Evolutionary conservation across 1,140 invertebrate genomes (phyloP).

Genomic region (Maconellicoccus hirsutus): DNA sequence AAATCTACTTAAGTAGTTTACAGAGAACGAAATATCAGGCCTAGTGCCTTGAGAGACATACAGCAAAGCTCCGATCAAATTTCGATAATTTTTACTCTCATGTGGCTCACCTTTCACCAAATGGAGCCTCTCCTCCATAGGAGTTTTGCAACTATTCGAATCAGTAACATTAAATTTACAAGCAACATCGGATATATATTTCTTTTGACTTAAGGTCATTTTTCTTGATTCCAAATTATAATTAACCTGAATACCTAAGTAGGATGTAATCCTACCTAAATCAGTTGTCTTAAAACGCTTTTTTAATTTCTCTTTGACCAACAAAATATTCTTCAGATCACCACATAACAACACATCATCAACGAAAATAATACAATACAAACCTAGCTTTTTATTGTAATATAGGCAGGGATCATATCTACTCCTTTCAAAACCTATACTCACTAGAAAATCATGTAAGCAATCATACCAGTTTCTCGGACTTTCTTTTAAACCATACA

Average conservation of each 20-base stretch:
- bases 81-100: not conserved
- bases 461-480: constrained; percentile 16
- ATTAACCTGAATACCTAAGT: constrained; percentile 14
- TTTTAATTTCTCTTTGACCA: constrained; percentile 11
- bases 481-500: constrained; percentile 23
- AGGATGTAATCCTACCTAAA: not conserved
- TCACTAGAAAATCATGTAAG: not conserved
- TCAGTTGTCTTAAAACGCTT: constrained; percentile 16
- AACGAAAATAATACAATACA: constrained; percentile 18
- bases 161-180: not conserved
- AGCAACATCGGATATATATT: not conserved
- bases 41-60: not conserved
- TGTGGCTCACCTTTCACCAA: not conserved
- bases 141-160: not conserved
- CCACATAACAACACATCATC: constrained; percentile 20
- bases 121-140: not conserved
- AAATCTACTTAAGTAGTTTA: no score
- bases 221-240: not conserved
- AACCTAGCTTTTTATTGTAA: not conserved
- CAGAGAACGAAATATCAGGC: no score
- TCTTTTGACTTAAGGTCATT: constrained; percentile 13
- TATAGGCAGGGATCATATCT: constrained; percentile 16
- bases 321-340: not conserved
- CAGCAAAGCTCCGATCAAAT: constrained; percentile 9
- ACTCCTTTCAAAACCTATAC: constrained; percentile 9